These are phyloP conservation scores for Clivina fossor DNA, from an alignment of 2,888 invertebrate genomes.

Conservation along the genomic window DNA sequence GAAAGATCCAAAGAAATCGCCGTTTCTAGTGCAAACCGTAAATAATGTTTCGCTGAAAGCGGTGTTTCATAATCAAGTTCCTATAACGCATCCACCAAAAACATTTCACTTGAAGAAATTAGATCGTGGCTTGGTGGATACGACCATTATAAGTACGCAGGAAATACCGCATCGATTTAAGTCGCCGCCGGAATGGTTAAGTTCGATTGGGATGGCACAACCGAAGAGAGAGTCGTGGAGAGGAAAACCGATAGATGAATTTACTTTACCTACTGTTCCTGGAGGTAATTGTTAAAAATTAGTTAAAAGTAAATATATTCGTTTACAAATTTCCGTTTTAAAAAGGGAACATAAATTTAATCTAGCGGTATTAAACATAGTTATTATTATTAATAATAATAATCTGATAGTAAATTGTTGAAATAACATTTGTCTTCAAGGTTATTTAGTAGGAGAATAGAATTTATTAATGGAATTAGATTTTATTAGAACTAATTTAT, in stretches of 20 bases:
- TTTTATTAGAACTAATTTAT: no score
- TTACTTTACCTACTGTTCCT: conserved; percentile 63
- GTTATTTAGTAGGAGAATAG: no score
- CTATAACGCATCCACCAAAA: conserved; percentile 44
- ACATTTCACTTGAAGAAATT: conserved; percentile 46
- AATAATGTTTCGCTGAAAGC: conserved; percentile 41
- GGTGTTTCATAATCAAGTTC: conserved; percentile 45
- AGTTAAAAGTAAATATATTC: conserved; percentile 7
- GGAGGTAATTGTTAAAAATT: conserved; percentile 58
- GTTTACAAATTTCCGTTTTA: background rate
- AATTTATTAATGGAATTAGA: no score
- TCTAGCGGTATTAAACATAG: background rate
- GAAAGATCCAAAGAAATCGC: conserved; percentile 46
- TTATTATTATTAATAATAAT: conserved; percentile 7
- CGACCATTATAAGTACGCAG: conserved; percentile 42
- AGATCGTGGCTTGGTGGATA: conserved; percentile 43
- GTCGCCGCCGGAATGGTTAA: conserved; percentile 43
- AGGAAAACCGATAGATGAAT: conserved; percentile 52
- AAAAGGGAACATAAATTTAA: background rate
- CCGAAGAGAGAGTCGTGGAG: conserved; percentile 42
- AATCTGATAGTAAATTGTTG: no score
- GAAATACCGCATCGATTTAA: conserved; percentile 42
- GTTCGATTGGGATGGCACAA: conserved; percentile 36
- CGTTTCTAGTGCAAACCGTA: conserved; percentile 45
- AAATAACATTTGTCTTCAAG: no score